Evolutionary conservation across 1,140 invertebrate genomes (phyloP), one percentile per base, ranked within the genome.

Genomic region (Polypedilum vanderplanki): DNA sequence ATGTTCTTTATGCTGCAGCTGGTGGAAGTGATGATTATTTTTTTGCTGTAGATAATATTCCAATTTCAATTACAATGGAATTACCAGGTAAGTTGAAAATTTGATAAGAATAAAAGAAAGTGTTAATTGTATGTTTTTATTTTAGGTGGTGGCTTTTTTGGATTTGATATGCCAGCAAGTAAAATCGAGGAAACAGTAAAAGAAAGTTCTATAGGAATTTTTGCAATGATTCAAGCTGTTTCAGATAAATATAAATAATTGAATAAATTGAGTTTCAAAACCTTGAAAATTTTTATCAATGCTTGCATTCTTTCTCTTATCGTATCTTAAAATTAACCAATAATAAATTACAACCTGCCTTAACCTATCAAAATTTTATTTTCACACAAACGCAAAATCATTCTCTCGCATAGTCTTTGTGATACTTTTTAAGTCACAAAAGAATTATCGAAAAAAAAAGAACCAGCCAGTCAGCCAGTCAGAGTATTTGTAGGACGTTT

Each of bases 181-280:
- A 86, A 90, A 76, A 90, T 93, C 10, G 76, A 84, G 40, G 82
- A 83, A 74, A 84, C 85, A 15, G 83, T 86, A 0, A 83, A 83
- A 18, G 94, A 97, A 82, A 93, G 92, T 1, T 93, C 90, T 85
- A 87, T 88, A 75, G 90, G 88, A 5, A 85, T 94, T 74, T 79
- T 79, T 18, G 81, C 81, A 46, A 81, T 82, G 81, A 80, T 80
- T 24, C 76, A 79, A 22, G 80, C 79, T 74, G 73, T 81, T 0
- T 76, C 78, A 22, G 79, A 79, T 70, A 80, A 81, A 74, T 81
- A 80, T 75, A 80, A 77, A 15, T 57, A n/a, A n/a, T n/a, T n/a
- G 10, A 57, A 57, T 57, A 57, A 57, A 57, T 17, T 15, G n/a
- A 15, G 10, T 57, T 1, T 57, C n/a, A 17, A 15, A 15, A 12